Base-by-base conservation (phyloP, 2,113 vertebrate species). In the Poeciliopsis retropinna region DNA sequence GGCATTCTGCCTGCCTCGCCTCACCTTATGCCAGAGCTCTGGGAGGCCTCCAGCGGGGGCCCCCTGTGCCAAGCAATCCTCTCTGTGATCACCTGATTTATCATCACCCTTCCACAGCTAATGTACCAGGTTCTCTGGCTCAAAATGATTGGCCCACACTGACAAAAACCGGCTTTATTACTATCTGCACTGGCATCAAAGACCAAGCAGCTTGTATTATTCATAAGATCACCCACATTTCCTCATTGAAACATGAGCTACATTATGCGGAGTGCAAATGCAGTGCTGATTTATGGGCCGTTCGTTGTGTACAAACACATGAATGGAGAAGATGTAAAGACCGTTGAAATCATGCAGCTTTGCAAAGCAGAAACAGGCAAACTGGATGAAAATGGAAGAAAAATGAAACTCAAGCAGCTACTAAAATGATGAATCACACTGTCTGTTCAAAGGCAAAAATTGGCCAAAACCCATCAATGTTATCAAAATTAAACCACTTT, bases 241-340 rank as follows among this genome's bases (percentile, higher is more conserved):
- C 83, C 77, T 83, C 85, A 82, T 84, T 65, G 76, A 75, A 91
- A 86, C 80, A 74, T 51, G 63, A 84, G 93, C 95, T 95, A 94
- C 95, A 96, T 96, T 96, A 96, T 95, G 93, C 91, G 95, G 94
- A 96, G 95, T 94, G 95, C 94, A 96, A 95, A 96, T 95, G 94
- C 93, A 92, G 94, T 90, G 94, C 94, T 94, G 95, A 96, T 96
- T 95, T 95, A 94, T 92, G 95, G 51, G 94, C 90, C 86, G 94
- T 95, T 94, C 92, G 93, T 95, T 94, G 91, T 94, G 94, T 88
- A 92, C 88, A 91, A 92, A 95, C 94, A 93, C 82, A 95, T 94
- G 88, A 74, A 32, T 65, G 64, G 67, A 83, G 82, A 78, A 86
- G 84, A 87, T 70, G 72, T 84, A 86, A 66, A 76, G 73, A 86